These are phyloP conservation scores for Cassiopea xamachana DNA, from an alignment of 30 jellyfish, hydroid and myxozoan species.

Conservation along the genomic window DNA sequence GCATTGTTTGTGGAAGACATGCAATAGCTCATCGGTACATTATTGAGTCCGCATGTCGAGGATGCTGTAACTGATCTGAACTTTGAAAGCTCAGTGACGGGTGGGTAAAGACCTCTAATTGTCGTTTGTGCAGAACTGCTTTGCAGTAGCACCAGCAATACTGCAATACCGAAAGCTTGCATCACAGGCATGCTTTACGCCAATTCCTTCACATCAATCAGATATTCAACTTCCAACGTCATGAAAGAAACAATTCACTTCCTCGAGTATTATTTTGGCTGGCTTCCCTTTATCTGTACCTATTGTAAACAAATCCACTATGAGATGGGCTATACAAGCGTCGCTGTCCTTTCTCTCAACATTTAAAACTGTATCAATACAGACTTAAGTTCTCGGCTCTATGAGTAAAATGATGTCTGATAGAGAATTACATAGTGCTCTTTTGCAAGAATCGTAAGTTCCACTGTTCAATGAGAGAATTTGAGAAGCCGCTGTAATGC, in stretches of 20 bases:
- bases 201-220: background rate
- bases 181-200: background rate
- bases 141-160: background rate
- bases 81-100: constrained; percentile 77
- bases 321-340: background rate
- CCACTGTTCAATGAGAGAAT: background rate
- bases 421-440: too few relatives aligned
- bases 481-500: constrained; percentile 16
- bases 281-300: background rate
- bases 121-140: constrained; percentile 9
- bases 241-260: background rate
- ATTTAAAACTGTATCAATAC: too few relatives aligned
- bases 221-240: too few relatives aligned
- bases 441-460: background rate
- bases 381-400: too few relatives aligned
- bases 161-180: background rate
- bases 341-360: too few relatives aligned
- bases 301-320: background rate
- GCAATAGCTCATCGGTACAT: constrained; percentile 72
- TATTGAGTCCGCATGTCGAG: constrained; percentile 87
- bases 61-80: constrained; percentile 76
- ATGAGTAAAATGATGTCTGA: too few relatives aligned
- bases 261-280: background rate
- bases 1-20: constrained; percentile 66
- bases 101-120: constrained; percentile 84